phyloP scores from a whole-genome alignment of 2,797 vertebrate species.

The Gorsachius magnificus region DNA sequence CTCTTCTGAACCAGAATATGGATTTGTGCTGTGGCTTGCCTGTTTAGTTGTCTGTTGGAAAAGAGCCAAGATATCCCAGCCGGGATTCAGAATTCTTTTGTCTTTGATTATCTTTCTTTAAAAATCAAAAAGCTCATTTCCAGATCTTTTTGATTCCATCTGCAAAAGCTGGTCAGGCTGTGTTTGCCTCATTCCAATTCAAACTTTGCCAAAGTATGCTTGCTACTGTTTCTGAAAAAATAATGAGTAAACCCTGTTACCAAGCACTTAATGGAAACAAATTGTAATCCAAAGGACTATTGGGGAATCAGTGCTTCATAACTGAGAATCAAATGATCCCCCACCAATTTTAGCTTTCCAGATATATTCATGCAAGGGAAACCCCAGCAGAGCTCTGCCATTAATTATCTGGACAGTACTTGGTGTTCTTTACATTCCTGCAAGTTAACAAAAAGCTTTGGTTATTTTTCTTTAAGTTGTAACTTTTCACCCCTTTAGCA shows the following conservation, averaged over 20 bases:
- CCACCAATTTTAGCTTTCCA: not conserved
- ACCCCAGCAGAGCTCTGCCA: not conserved
- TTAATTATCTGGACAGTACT: not conserved
- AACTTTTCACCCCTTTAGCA: not conserved
- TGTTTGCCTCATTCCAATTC: not conserved
- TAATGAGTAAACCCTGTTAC: not conserved
- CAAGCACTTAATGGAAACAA: not conserved
- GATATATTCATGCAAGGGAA: not conserved
- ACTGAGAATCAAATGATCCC: not conserved
- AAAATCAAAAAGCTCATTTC: not conserved
- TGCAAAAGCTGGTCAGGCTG: not conserved
- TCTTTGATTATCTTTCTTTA: not conserved
- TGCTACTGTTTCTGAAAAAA: not conserved
- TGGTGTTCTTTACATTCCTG: not conserved
- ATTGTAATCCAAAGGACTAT: not conserved
- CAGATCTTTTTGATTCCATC: not conserved
- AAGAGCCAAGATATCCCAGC: not conserved
- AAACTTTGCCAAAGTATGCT: not conserved
- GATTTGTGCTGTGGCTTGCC: not conserved
- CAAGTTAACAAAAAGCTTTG: not conserved
- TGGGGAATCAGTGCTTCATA: not conserved
- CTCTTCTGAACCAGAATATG: not conserved
- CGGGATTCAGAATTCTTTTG: not conserved
- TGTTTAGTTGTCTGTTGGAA: not conserved
- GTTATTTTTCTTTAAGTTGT: not conserved